Evolutionary conservation across 2,797 vertebrate genomes (phyloP).

Genomic region (Dallia pectoralis): DNA sequence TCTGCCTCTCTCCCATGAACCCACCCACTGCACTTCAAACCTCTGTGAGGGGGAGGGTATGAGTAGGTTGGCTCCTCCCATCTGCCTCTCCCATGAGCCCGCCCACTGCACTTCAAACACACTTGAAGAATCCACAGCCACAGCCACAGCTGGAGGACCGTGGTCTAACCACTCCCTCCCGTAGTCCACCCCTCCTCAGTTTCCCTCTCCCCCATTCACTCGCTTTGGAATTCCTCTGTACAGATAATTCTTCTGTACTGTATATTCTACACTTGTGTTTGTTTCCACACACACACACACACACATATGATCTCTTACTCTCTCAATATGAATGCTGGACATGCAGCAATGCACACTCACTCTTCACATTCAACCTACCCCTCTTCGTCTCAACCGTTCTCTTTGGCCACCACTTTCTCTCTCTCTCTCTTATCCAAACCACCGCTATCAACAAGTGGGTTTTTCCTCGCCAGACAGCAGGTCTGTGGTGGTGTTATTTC

Average conservation of each 20-base stretch:
- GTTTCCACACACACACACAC: neutral
- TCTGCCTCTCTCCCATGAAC: neutral
- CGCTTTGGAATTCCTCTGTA: conserved; percentile 32
- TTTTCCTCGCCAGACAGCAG: neutral
- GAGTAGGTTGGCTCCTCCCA: no score
- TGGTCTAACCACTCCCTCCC: neutral
- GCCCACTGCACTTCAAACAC: conserved; percentile 12
- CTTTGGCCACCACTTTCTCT: neutral
- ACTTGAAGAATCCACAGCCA: conserved; percentile 16
- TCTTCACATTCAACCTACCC: no score
- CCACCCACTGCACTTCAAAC: neutral
- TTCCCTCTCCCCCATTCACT: neutral
- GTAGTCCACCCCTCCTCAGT: no score
- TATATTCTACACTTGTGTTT: neutral
- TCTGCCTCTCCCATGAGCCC: neutral
- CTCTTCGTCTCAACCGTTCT: conserved; percentile 5
- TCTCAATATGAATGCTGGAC: no score
- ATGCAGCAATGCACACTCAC: no score
- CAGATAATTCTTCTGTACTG: conserved; percentile 23
- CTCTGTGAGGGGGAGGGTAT: no score
- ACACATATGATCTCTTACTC: no score
- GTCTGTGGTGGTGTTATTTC: neutral
- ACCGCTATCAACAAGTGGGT: neutral
- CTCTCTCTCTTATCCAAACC: neutral
- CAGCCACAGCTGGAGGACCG: conserved; percentile 2